Percentiles rank a stretch among this genome's conserved stretches.
These are phyloP conservation scores for Myzus persicae DNA, from an alignment of 1,140 invertebrate genomes.

Conservation along the genomic window DNA sequence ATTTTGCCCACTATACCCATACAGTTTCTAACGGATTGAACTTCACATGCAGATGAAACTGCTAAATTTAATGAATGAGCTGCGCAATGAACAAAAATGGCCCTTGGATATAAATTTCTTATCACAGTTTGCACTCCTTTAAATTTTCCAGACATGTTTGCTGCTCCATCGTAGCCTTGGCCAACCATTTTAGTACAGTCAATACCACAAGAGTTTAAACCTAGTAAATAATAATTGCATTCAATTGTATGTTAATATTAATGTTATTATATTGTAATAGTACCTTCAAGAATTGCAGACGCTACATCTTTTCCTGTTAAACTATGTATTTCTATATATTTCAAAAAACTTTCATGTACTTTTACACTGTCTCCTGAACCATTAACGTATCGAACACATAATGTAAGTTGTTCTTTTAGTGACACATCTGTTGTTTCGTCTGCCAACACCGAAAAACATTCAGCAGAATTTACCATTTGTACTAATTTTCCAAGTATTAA, in stretches of 20 bases:
- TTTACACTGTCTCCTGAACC: not conserved
- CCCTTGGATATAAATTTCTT: slow-evolving; percentile 3
- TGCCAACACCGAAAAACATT: not conserved
- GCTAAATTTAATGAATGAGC: slow-evolving; percentile 29
- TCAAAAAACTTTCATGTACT: not conserved
- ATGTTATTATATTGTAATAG: too few relatives aligned
- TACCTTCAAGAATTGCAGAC: not conserved
- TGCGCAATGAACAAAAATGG: slow-evolving; percentile 56
- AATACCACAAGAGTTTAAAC: not conserved
- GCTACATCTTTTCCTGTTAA: not conserved
- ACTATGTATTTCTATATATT: not conserved
- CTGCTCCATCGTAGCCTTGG: slow-evolving; percentile 55
- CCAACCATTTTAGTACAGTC: slow-evolving; percentile 36
- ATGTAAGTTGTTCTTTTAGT: not conserved
- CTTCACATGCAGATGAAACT: not conserved
- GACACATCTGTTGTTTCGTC: not conserved
- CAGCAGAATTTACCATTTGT: not conserved
- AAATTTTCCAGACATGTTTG: slow-evolving; percentile 42
- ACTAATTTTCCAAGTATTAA: not conserved
- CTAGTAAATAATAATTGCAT: slow-evolving; percentile 15
- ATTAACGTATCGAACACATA: slow-evolving; percentile 22
- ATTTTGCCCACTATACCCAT: not conserved
- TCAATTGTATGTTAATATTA: too few relatives aligned
- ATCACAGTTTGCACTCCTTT: slow-evolving; percentile 42
- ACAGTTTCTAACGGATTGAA: not conserved